phyloP scores from a whole-genome alignment of 2,888 invertebrate genomes.

The Rotaria magnacalcarata region DNA sequence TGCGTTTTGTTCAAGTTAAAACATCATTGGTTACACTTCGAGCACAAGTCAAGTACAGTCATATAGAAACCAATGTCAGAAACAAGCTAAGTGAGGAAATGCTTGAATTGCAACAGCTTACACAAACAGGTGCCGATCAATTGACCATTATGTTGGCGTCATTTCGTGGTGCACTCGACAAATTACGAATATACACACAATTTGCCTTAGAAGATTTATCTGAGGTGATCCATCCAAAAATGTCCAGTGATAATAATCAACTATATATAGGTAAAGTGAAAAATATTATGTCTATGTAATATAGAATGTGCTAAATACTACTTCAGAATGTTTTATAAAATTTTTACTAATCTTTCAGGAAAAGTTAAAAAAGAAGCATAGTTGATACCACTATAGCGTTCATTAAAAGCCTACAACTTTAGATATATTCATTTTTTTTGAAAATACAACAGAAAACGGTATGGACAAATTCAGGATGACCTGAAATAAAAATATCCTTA shows the following conservation, averaged over 20 bases:
- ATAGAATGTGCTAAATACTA: no score
- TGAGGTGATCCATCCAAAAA: background rate
- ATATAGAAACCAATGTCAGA: background rate
- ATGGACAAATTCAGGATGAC: no score
- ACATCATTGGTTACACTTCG: background rate
- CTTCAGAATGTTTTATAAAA: no score
- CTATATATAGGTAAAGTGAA: background rate
- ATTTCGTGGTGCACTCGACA: background rate
- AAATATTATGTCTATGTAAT: background rate
- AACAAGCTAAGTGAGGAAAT: background rate
- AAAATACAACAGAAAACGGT: no score
- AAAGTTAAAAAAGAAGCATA: no score
- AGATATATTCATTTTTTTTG: no score
- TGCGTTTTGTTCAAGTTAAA: constrained; percentile 3
- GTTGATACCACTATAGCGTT: no score
- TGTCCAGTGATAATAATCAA: background rate
- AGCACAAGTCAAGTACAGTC: background rate
- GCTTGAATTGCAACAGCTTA: background rate
- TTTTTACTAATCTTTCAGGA: no score
- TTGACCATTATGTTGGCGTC: background rate
- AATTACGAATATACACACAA: background rate
- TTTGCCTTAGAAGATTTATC: background rate
- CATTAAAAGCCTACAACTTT: no score
- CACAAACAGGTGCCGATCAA: background rate
- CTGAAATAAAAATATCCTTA: no score